Evolutionary conservation across 1,140 invertebrate species (phyloP).

Genomic region (Scylla paramamosain): DNA sequence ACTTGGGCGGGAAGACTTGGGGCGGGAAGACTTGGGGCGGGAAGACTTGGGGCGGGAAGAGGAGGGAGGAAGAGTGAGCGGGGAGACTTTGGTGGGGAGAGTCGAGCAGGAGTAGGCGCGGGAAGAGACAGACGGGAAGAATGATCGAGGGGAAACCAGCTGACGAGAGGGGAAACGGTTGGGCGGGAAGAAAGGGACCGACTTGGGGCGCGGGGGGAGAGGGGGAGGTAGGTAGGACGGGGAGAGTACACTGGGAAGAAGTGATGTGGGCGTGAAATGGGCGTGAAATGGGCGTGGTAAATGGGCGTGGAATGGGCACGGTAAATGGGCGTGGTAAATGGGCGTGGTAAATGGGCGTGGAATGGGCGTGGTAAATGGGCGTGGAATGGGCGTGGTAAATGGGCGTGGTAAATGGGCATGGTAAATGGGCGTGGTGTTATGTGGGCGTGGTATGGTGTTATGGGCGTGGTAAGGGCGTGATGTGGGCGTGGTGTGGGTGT

Average conservation of each 20-base stretch:
- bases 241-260: background rate
- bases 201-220: background rate
- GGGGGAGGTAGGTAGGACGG: background rate
- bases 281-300: background rate
- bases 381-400: too few species aligned
- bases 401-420: too few species aligned
- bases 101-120: background rate
- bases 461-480: too few species aligned
- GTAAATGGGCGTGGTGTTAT: background rate
- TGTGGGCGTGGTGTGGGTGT: background rate
- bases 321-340: too few species aligned
- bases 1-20: background rate
- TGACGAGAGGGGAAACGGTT: background rate
- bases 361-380: background rate
- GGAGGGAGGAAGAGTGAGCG: background rate
- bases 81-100: background rate
- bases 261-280: background rate
- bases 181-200: background rate
- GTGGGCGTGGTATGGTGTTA: too few species aligned
- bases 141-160: background rate
- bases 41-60: too few species aligned
- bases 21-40: background rate
- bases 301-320: too few species aligned
- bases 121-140: background rate
- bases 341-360: background rate